Base-by-base conservation (phyloP, 2,888 invertebrate species). In the Hirtodrosophila trivittata region DNA sequence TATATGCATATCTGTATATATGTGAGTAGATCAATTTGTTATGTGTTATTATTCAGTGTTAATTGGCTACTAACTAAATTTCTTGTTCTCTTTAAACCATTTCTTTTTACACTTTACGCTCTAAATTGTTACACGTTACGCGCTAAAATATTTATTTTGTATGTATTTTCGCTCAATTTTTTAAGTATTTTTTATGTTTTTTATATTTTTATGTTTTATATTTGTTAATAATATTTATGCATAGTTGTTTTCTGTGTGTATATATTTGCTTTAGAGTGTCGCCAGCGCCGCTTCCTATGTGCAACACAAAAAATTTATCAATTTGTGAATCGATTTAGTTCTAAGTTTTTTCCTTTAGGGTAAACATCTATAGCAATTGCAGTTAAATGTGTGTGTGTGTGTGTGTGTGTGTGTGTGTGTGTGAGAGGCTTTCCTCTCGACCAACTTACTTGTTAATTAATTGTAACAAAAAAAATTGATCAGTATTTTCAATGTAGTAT, bases 11-110 rank as follows among this genome's bases (percentile, higher is more conserved):
- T 50, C 21, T 25, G 43, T 63, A 47, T 60, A 30, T 32, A 28
- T 63, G 49, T 7, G 72, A 69, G 73, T 78, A 66, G 65, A 66
- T 70, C 77, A 76, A 69, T 80, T 75, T 70, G 70, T 74, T 76
- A 50, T 76, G 47, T 54, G 51, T 37, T 16, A 62, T 58, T 56
- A 45, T 64, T 69, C 9, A 3, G 7, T 69, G 73, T 81, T 83
- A 85, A 86, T 87, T 88, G 68, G 83, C 87, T 89, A 88, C 88
- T 88, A 88, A 78, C 89, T 88, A 88, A 87, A 76, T 80, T 72
- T 67, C 51, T 49, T 73, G 70, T 70, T 87, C 70, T 74, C 77
- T 62, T 57, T 69, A 57, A 75, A 86, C 73, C 55, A 55, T 67
- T 71, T 72, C 74, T 82, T 83, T 86, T 86, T 84, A 77, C 86